Conservation (phyloP, 1,140 invertebrate species). For the Hypsibius dujardini region DNA sequence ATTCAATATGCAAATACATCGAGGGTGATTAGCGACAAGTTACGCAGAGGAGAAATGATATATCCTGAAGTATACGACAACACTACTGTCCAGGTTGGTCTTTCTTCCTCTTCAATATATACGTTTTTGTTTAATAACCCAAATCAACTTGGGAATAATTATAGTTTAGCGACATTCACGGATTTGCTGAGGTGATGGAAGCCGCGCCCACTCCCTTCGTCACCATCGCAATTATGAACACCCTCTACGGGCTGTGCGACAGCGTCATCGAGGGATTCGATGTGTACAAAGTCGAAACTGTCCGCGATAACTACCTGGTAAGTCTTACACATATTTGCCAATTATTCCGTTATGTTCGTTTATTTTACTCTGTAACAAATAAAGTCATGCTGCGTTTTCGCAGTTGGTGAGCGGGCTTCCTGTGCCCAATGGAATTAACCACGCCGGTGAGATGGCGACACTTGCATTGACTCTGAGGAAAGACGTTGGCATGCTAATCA, state of each 20-base stretch:
- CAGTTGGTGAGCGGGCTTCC: neutral
- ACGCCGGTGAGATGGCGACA: neutral
- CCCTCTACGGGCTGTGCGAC: neutral
- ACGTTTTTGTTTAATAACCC: neutral
- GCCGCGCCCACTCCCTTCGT: no score
- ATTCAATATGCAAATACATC: no score
- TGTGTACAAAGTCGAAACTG: neutral
- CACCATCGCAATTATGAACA: neutral
- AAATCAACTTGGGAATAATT: no score
- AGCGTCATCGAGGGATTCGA: slow-evolving; percentile 3
- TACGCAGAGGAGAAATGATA: no score
- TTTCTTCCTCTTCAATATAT: neutral
- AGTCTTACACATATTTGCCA: neutral
- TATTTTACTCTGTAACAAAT: neutral
- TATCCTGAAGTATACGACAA: neutral
- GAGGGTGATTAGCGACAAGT: no score
- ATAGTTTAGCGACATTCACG: neutral
- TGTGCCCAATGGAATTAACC: neutral
- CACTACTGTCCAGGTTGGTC: neutral
- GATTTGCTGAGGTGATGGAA: no score
- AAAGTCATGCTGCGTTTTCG: no score
- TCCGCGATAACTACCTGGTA: slow-evolving; percentile 1
- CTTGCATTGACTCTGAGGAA: neutral
- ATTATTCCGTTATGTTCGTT: neutral
- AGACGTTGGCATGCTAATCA: neutral